These are phyloP conservation scores for Peromyscus maniculatus DNA, from an alignment of 2,113 vertebrate species.

Conservation along the genomic window DNA sequence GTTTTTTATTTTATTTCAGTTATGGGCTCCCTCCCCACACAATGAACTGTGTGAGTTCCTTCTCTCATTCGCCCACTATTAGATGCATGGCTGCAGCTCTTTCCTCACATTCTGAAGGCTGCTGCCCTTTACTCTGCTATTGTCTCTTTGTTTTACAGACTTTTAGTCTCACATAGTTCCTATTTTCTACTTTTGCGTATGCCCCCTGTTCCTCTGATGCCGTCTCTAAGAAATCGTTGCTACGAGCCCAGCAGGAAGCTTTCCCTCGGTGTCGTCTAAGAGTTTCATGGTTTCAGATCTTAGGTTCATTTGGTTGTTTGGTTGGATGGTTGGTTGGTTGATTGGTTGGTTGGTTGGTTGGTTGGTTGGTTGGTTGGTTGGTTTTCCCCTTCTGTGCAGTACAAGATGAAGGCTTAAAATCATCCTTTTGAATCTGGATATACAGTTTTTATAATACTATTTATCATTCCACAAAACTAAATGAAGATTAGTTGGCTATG, in stretches of 20 bases:
- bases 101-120: not conserved
- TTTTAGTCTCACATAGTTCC: not conserved
- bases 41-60: not conserved
- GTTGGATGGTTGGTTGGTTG: not conserved
- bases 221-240: not conserved
- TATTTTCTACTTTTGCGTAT: not conserved
- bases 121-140: not conserved
- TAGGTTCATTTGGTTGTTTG: not conserved
- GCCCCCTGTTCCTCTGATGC: not conserved
- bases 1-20: not conserved
- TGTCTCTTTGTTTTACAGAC: not conserved
- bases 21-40: not conserved
- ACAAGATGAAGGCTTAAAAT: not conserved
- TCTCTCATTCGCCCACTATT: not conserved
- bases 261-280: not conserved
- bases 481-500: not conserved
- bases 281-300: not conserved
- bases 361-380: no score
- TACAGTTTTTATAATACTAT: not conserved
- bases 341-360: not conserved
- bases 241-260: not conserved
- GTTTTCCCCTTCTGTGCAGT: not conserved
- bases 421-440: not conserved
- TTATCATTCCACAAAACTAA: not conserved
- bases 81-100: not conserved